Evolutionary conservation across 2,888 invertebrate genomes (phyloP), one percentile per base, ranked within the genome.

Genomic region (Epistrophe eligans): DNA sequence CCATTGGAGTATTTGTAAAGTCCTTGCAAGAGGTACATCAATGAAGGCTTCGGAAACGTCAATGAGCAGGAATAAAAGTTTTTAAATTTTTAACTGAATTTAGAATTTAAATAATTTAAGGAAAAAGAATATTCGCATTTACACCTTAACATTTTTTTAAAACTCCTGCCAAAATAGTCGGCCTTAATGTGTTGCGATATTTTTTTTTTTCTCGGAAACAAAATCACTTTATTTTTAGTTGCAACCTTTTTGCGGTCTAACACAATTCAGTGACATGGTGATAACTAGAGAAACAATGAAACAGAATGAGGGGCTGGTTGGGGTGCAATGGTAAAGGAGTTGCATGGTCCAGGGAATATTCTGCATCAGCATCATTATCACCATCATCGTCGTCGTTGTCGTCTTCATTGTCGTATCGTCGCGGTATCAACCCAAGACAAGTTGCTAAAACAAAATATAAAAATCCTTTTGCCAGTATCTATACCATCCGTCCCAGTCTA

Each of bases 231-330:
- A 70, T 64, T 79, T 82, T 60, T 64, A 15, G 77, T 58, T 67
- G 58, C 35, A 81, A 85, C 81, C 77, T 71, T 77, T 77, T 74
- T 64, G 73, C 45, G 82, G 81, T 79, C 64, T 24, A 71, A 64
- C 73, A 74, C 85, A 85, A 85, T 85, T 71, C 77, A 82, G 57
- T 79, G 77, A 81, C 77, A 74, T 74, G 62, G 77, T 74, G 81
- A 77, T 81, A 85, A 81, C 77, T 58, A 71, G 58, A 71, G 70
- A 81, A 85, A 85, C 77, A 85, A 85, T 85, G 58, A 67, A 85
- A 81, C 73, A 76, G 45, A 32, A 35, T n/a, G 43, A 28, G 70
- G 17, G 35, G n/a, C n/a, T 43, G 6, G 50, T 10, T 48, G 50
- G 4, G 4, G 24, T 55, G 13, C 52, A 55, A 55, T 28, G 15